A percentile compares a stretch with the other conserved stretches of the same genome.
Conservation (phyloP, 2,797 vertebrate genomes). For the Anniella stebbinsi region DNA sequence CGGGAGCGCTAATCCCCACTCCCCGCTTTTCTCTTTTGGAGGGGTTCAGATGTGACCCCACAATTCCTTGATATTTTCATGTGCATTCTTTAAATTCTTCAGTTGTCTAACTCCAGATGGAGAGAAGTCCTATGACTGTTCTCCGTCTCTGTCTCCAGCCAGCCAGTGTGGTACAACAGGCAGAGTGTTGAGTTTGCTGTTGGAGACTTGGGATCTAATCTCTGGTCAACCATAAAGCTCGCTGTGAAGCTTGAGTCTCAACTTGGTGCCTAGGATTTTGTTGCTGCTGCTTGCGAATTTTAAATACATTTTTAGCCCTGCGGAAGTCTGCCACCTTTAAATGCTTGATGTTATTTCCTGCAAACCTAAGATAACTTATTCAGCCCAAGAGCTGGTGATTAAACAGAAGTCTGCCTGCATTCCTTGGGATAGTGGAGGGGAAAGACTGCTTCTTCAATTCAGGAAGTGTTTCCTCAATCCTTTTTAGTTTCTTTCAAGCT, state of each 20-base stretch:
- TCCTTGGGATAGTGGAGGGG: neutral
- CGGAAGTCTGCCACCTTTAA: neutral
- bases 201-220: neutral
- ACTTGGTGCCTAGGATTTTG: neutral
- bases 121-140: neutral
- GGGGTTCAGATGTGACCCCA: neutral
- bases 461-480: neutral
- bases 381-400: neutral
- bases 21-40: neutral
- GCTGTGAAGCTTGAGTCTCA: neutral
- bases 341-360: neutral
- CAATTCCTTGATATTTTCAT: neutral
- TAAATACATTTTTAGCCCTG: neutral
- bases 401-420: neutral
- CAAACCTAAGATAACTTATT: neutral
- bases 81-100: neutral
- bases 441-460: neutral
- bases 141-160: neutral
- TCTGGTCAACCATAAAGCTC: neutral
- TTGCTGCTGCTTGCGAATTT: neutral
- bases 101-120: neutral
- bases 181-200: neutral
- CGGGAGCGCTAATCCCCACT: neutral
- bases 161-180: neutral
- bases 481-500: neutral